Base-by-base conservation (phyloP, 2,888 invertebrate species). In the Sericinus montela region DNA sequence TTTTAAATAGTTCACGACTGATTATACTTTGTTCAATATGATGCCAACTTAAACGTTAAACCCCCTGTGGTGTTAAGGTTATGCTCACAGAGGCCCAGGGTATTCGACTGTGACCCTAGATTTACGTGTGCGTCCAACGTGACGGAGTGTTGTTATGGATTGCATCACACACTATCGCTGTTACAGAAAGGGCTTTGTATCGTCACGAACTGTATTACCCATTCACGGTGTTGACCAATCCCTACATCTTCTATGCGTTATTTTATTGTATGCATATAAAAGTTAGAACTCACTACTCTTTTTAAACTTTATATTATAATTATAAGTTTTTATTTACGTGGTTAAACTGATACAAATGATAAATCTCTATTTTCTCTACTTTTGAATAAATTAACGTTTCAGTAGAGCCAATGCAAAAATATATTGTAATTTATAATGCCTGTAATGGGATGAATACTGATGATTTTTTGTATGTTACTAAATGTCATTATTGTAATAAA, bases 101-200 rank as follows among this genome's bases (percentile, higher is more conserved):
- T 69, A 72, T 64, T 74, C 72, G 69, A 66, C 65, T 74, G 73
- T 74, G 71, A 76, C 77, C 72, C 63, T 69, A 63, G 68, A 63
- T 62, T 70, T 66, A 65, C 66, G 69, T 69, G 72, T 54, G 59
- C 75, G 63, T 44, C 59, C 63, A 75, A 72, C 76, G 76, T 82
- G 76, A 82, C 83, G 69, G 64, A 50, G 41, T 69, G 75, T 72
- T 72, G 72, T 73, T 72, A 68, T 68, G 66, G 66, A 50, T 61
- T 60, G 55, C 60, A 52, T 19, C 19, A 56, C 58, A 60, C 59
- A 55, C 56, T 53, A 57, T 34, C 39, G 46, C 14, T 59, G 56
- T 55, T 55, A 53, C 56, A 55, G 52, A 65, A 62, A 63, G 61
- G 60, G 59, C 59, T 61, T 61, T 60, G 55, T 57, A 41, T 45